Base-by-base conservation (phyloP, 2,113 vertebrate genomes). In the Lepus timidus region DNA sequence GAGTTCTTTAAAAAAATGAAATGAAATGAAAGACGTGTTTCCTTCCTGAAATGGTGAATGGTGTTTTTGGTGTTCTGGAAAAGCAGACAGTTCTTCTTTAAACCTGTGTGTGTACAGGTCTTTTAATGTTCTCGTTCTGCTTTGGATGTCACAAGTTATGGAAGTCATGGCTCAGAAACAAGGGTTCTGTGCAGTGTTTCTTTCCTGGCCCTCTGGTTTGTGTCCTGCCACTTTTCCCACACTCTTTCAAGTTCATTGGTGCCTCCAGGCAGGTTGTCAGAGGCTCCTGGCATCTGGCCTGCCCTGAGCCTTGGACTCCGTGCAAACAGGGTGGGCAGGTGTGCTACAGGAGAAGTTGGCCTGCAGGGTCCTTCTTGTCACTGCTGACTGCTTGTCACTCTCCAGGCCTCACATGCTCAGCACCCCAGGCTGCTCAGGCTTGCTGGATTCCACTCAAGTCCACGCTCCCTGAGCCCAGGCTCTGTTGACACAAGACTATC, bases 11-110 rank as follows among this genome's bases (percentile, higher is more conserved):
- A 49, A 8, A 78, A 49, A 8, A 76, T 44, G 80, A 94, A 83
- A 67, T 65, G 61, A 76, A 85, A 84, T 58, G 51, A 94, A 88
- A 33, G 27, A 44, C 39, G 17, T 64, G 73, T 82, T 94, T 96
- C 79, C 75, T 70, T 86, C 75, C 75, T 80, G 23, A 96, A 82
- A 82, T 78, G 55, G 90, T 74, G 31, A 84, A 64, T 75, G 71
- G 33, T 51, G 10, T n/a, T 90, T 92, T 82, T 23, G 58, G 51
- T 75, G 65, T 85, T 95, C 93, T 49, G 68, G 65, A 70, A 84
- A 85, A 89, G 31, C 4, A 78, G 62, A 44, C 52, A 64, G 75
- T 12, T 13, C 49, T 49, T 87, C 91, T 91, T 90, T 39, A 74
- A 90, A 44, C 31, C 71, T 71, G 0, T 31, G 10, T 31, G 16